Evolutionary conservation across 2,888 invertebrate genomes (phyloP), one percentile per base, ranked within the genome.

Genomic region (Selenia dentaria): DNA sequence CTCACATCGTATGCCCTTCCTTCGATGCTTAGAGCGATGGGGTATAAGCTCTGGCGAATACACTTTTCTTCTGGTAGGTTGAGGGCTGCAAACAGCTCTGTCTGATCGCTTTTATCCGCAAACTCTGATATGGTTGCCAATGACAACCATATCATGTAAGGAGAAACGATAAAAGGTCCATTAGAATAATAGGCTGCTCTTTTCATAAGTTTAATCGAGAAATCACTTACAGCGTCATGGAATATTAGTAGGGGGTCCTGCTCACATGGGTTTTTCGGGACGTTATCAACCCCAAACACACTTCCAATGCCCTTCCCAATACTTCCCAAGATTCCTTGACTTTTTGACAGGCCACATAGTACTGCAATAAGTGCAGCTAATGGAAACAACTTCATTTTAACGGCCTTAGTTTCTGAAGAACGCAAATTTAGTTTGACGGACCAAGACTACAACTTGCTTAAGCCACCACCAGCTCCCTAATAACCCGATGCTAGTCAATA

Each of bases 41-140:
- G 43, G 35, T 72, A 72, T 16, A 54, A 67, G 29, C 54, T 57
- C 3, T 54, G 25, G 0, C 72, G 54, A 0, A 56, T 12, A n/a
- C 72, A 72, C 0, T 12, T 36, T 0, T 61, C 53, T 43, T 57
- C 31, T 1, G 72, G 70, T 3, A 72, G 31, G n/a, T 57, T 35
- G 0, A 74, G 41, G 2, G 45, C 31, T 2, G 42, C 5, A 24
- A 68, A 60, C 0, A 67, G 10, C 31, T 56, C 34, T 11, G 34
- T 43, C 28, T 64, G 60, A 1, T 49, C 22, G n/a, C 1, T 3
- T 1, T 42, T 51, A 3, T 65, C 62, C 0, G 65, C 48, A 0
- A 65, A 62, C 45, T 71, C 74, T 0, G 71, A 64, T 22, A 75
- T 36, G 1, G 66, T 64, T 2, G 70, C 50, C 1, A 74, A 25